Conservation (phyloP, 2,888 invertebrate species). For the Pseudolycoriella hygida region DNA sequence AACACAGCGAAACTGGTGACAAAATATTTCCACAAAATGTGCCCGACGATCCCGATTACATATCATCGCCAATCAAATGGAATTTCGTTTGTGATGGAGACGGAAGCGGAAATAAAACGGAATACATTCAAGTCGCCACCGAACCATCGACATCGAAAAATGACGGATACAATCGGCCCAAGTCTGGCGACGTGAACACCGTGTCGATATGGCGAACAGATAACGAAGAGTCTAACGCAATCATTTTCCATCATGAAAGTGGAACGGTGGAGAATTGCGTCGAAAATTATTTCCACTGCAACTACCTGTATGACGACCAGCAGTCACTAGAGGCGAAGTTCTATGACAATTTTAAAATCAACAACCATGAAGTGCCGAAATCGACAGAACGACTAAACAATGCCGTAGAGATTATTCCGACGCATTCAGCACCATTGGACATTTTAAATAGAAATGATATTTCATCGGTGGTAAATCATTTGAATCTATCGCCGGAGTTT, state of each 20-base stretch:
- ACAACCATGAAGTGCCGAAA: not conserved
- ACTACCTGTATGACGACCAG: constrained; percentile 21
- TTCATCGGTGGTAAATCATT: constrained; percentile 2
- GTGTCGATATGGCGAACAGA: constrained; percentile 19
- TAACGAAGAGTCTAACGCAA: constrained; percentile 23
- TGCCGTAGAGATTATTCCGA: not conserved
- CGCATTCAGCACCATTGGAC: not conserved
- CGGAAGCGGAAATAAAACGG: not conserved
- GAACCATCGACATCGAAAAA: constrained; percentile 2
- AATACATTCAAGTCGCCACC: constrained; percentile 3
- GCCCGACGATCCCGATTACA: constrained; percentile 24
- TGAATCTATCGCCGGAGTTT: constrained; percentile 7
- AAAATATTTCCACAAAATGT: not conserved
- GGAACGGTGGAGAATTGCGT: constrained; percentile 29
- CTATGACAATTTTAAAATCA: not conserved
- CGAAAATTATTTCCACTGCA: constrained; percentile 26
- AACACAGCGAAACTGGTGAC: constrained; percentile 11
- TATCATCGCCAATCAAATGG: constrained; percentile 29
- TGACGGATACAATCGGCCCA: constrained; percentile 1
- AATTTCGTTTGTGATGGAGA: constrained; percentile 22
- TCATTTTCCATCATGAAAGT: constrained; percentile 28
- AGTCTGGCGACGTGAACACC: constrained; percentile 13
- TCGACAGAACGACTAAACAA: constrained; percentile 3
- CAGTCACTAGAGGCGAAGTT: not conserved
- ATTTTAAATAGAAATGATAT: constrained; percentile 5